Percentiles rank a stretch among this genome's conserved stretches.
Conservation (phyloP, 2,113 vertebrate genomes). For the Crotalus horridus region DNA sequence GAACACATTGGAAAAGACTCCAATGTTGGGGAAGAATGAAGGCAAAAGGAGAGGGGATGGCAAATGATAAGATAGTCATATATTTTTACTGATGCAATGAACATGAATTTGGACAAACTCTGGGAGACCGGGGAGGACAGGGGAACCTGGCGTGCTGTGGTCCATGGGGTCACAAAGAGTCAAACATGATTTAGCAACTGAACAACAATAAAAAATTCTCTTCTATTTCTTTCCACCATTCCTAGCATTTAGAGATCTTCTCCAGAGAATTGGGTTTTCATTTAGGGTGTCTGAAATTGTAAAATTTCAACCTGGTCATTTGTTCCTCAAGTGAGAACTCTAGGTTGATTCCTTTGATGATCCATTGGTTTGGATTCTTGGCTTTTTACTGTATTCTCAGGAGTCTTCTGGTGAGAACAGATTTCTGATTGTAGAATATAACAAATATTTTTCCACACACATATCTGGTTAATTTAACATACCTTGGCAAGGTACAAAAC, state of each 20-base stretch:
- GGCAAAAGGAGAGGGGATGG: not conserved
- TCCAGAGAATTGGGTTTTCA: not conserved
- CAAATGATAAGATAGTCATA: not conserved
- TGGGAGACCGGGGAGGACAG: not conserved
- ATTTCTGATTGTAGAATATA: not conserved
- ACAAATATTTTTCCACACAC: not conserved
- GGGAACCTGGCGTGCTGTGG: not conserved
- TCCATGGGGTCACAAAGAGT: not conserved
- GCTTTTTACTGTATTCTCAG: not conserved
- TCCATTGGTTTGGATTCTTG: not conserved
- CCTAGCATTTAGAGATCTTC: not conserved
- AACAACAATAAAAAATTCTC: not conserved
- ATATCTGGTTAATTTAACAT: not conserved
- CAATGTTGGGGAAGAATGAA: not conserved
- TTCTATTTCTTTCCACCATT: not conserved
- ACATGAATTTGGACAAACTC: not conserved
- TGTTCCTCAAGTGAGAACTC: not conserved
- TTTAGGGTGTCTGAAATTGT: not conserved
- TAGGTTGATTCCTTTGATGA: not conserved
- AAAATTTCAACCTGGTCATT: not conserved
- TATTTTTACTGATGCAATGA: not conserved
- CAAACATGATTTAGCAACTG: not conserved
- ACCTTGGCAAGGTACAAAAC: not conserved
- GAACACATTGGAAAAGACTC: not conserved
- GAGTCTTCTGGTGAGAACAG: not conserved